A percentile compares a stretch with the other conserved stretches of the same genome.
Evolutionary conservation across 2,113 vertebrate species (phyloP).

Genomic region (Brevimyrus niger): DNA sequence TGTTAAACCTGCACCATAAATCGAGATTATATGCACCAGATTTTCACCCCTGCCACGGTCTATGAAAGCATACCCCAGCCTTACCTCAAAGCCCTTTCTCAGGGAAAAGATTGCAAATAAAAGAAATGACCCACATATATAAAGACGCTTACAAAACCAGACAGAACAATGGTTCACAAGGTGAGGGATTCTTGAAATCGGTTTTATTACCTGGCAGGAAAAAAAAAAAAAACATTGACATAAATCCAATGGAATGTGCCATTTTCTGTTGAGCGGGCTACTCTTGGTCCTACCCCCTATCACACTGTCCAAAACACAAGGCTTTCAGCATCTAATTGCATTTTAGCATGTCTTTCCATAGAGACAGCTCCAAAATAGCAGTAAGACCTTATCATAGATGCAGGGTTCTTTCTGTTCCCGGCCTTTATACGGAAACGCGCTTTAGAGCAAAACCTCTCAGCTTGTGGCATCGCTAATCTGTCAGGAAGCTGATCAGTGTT

Average conservation of each 20-base stretch:
- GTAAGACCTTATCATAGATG: background rate
- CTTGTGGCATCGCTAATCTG: background rate
- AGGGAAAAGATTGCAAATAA: background rate
- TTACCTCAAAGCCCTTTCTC: background rate
- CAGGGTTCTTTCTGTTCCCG: background rate
- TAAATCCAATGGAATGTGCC: background rate
- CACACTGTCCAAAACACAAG: background rate
- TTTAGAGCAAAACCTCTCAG: background rate
- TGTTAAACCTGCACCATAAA: background rate
- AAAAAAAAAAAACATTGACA: background rate
- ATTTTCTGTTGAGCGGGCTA: background rate
- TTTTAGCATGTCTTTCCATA: background rate
- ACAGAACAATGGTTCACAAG: slow-evolving; percentile 2
- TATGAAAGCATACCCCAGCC: no score
- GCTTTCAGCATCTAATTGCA: background rate
- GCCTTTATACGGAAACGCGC: background rate
- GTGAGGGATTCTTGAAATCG: background rate
- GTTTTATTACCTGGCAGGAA: background rate
- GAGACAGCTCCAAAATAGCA: background rate
- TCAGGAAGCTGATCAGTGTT: background rate
- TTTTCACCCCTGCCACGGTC: background rate
- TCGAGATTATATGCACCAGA: background rate
- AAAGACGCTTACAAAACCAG: background rate
- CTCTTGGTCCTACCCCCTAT: background rate
- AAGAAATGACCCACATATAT: background rate